Evolutionary conservation across 2,113 vertebrate species (phyloP).

Genomic region (Toxotes chatareus): DNA sequence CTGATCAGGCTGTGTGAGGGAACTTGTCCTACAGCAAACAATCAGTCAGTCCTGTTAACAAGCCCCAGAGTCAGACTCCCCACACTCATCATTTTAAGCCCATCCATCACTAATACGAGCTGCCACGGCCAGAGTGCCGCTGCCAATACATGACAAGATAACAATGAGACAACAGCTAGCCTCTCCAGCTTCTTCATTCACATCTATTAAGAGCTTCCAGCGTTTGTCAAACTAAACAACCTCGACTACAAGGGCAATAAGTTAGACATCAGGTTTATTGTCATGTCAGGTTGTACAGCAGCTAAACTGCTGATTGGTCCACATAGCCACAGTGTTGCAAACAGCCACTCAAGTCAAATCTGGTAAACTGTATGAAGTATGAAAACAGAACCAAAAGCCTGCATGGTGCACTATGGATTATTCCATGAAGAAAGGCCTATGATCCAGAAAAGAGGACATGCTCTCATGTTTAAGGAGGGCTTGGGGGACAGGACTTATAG

Average conservation of each 20-base stretch:
- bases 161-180: constrained; percentile 53
- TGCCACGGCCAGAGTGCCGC: constrained; percentile 15
- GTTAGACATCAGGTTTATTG: constrained; percentile 41
- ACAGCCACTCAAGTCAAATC: constrained; percentile 18
- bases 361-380: no score
- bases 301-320: constrained; percentile 27
- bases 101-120: constrained; percentile 66
- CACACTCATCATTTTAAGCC: constrained; percentile 49
- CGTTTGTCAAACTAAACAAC: constrained; percentile 47
- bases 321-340: neutral
- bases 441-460: constrained; percentile 41
- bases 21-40: constrained; percentile 55
- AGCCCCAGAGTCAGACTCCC: constrained; percentile 50
- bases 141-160: constrained; percentile 66
- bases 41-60: constrained; percentile 69
- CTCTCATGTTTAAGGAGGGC: constrained; percentile 47
- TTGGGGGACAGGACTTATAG: constrained; percentile 19
- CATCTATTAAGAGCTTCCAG: constrained; percentile 36
- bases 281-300: constrained; percentile 34
- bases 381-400: constrained; percentile 17
- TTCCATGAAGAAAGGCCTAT: constrained; percentile 15
- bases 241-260: constrained; percentile 24
- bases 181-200: constrained; percentile 34
- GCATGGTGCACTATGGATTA: neutral
- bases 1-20: constrained; percentile 47